These are phyloP conservation scores for Perizoma flavofasciatum DNA, from an alignment of 2,888 invertebrate genomes.

Conservation along the genomic window DNA sequence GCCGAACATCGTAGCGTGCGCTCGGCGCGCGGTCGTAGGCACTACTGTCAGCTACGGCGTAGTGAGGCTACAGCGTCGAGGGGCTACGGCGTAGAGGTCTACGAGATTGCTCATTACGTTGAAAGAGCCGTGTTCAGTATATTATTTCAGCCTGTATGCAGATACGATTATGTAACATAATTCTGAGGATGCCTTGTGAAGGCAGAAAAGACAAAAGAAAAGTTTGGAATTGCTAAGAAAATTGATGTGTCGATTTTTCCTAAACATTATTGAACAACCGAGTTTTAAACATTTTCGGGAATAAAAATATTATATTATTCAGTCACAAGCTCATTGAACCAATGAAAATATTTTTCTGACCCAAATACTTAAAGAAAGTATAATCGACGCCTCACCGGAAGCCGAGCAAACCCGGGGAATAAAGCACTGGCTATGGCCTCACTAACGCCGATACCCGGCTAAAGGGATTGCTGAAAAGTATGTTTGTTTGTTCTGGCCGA, in stretches of 20 bases:
- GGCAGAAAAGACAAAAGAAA: neutral
- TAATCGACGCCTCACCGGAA: conserved; percentile 8
- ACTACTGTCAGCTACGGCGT: conserved; percentile 45
- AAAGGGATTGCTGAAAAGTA: conserved; percentile 2
- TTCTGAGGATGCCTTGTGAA: conserved; percentile 20
- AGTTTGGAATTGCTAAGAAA: too few species aligned
- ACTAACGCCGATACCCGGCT: conserved; percentile 5
- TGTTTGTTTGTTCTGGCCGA: conserved; percentile 3
- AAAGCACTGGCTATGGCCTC: conserved; percentile 9
- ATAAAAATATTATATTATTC: neutral
- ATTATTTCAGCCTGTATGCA: conserved; percentile 58
- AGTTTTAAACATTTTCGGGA: too few species aligned
- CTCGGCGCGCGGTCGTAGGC: conserved; percentile 40
- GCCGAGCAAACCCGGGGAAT: conserved; percentile 9
- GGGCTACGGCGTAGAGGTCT: conserved; percentile 36
- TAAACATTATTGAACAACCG: too few species aligned
- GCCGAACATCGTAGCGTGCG: conserved; percentile 41
- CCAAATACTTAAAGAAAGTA: conserved; percentile 3
- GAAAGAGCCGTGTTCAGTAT: conserved; percentile 56
- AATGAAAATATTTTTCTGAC: conserved; percentile 2
- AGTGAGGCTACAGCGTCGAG: conserved; percentile 36
- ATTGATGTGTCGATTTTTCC: too few species aligned
- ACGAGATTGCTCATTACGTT: conserved; percentile 62
- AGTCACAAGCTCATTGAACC: neutral
- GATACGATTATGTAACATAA: conserved; percentile 36